Base-by-base conservation (phyloP, 2,797 vertebrate species). In the Heteromormyrus szaboi region DNA sequence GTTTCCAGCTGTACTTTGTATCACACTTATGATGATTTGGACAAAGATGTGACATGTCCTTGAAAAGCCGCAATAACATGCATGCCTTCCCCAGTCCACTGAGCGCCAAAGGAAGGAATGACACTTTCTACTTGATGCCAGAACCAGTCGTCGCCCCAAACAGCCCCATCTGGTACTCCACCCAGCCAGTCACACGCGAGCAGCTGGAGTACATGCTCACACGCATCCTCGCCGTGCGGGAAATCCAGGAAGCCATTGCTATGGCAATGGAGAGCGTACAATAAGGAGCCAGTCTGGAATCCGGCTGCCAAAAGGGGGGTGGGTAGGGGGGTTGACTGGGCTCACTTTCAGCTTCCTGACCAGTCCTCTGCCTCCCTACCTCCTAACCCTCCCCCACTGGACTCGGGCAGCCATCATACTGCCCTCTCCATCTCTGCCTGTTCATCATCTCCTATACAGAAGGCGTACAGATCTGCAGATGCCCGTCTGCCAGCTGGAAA, bases 131-230 rank as follows among this genome's bases (percentile, higher is more conserved):
- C 95, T 96, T 99, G 96, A 99, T 97, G 25, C 98, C 98, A 0
- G 98, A 99, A 92, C 97, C 98, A 0, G 98, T 99, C 89, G 98
- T 99, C 93, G 98, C 98, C 87, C 98, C 98, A 68, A 98, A 98
- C 96, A 99, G 98, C 93, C 98, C 98, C 19, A 98, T 99, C 94
- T 99, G 98, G 98, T 99, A 99, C 95, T 99, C 98, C 0, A 97
- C 98, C 87, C 98, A 99, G 93, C 97, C 98, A 76, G 97, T 99
- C 96, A 95, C 97, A 91, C 96, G 96, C 94, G 97, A 98, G 92
- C 97, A 98, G 95, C 97, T 99, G 96, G 98, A 98, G 93, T 97
- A 98, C 94, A 99, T 98, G 97, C 97, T 99, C 50, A 96, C 97
- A 88, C 97, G 98, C 93, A 98, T 99, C 95, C 96, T 99, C 89